Evolutionary conservation across 2,888 invertebrate species (phyloP).

Genomic region (Ferrisia virgata): DNA sequence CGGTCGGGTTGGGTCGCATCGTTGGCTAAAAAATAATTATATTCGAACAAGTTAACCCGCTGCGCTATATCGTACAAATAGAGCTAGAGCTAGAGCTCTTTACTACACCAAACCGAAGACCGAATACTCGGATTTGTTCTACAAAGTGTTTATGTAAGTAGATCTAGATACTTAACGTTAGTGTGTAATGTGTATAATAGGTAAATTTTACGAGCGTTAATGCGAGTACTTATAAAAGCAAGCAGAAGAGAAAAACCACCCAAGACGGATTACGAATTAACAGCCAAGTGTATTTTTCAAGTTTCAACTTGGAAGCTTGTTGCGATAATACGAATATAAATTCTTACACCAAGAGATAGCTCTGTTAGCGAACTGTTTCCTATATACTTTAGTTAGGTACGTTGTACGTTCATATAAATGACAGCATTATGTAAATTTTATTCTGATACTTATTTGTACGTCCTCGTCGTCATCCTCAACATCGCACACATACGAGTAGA

Average conservation of each 20-base stretch:
- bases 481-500: background rate
- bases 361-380: background rate
- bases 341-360: background rate
- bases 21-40: no score
- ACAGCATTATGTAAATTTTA: constrained; percentile 26
- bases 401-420: constrained; percentile 27
- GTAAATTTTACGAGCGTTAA: background rate
- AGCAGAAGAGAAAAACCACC: no score
- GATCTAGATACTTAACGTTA: no score
- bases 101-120: no score
- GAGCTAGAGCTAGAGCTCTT: no score
- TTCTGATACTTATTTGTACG: constrained; percentile 26
- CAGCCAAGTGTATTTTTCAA: background rate
- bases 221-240: background rate
- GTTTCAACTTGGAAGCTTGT: background rate
- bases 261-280: background rate
- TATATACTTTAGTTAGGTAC: no score
- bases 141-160: no score
- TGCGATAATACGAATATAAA: background rate
- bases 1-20: no score
- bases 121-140: no score
- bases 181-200: no score
- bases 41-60: no score
- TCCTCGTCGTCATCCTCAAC: background rate
- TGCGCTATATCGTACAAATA: no score